Conservation (phyloP, 1,140 invertebrate species). For the Acromyrmex charruanus region DNA sequence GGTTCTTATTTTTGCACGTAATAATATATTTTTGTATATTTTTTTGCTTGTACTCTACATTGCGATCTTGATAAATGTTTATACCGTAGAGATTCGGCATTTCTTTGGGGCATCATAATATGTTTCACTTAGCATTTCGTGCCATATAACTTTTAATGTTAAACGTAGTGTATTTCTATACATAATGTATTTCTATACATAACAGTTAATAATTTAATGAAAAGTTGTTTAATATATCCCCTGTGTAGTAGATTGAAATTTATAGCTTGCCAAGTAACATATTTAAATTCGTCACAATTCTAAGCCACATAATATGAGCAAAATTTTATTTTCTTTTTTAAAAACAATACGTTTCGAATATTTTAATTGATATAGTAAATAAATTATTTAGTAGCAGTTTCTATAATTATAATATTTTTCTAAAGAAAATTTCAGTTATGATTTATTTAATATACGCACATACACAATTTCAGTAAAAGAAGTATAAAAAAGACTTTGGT, state of each 20-base stretch:
- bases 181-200: background rate
- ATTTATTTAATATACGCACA: background rate
- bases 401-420: background rate
- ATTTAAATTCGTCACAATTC: background rate
- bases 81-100: background rate
- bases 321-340: background rate
- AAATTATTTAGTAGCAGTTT: background rate
- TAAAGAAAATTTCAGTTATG: background rate
- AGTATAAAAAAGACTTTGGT: conserved; percentile 27
- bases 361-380: background rate
- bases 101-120: background rate
- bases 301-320: background rate
- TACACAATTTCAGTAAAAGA: background rate
- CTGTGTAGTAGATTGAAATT: background rate
- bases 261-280: background rate
- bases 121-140: background rate
- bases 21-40: conserved; percentile 34
- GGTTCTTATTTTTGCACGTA: conserved; percentile 7
- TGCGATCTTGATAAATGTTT: conserved; percentile 10
- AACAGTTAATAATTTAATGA: conserved; percentile 2
- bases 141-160: background rate
- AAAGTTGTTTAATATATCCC: background rate
- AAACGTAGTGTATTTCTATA: background rate
- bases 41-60: background rate
- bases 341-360: background rate